These are phyloP conservation scores for Drosophila navojoa DNA, from an alignment of 1,140 invertebrate genomes.

Conservation along the genomic window DNA sequence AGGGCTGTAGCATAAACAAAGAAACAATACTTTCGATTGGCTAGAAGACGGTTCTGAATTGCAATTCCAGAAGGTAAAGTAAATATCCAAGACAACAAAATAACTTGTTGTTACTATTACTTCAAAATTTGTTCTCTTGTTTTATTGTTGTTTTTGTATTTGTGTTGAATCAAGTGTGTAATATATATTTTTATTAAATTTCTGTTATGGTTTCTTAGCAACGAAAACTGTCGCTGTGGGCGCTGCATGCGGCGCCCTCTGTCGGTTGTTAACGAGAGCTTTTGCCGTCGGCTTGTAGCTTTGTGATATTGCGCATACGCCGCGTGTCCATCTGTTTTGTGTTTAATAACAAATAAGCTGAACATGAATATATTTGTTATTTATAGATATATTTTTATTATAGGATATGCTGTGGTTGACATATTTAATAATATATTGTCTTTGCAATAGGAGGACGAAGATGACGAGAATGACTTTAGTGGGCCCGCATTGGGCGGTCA, in stretches of 20 bases:
- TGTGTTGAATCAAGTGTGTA: background rate
- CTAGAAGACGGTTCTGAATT: slow-evolving; percentile 26
- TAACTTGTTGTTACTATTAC: background rate
- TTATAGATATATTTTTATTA: slow-evolving; percentile 22
- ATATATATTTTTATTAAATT: background rate
- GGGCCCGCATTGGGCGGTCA: slow-evolving; percentile 81
- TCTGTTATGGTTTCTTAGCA: slow-evolving; percentile 8
- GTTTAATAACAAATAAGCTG: slow-evolving; percentile 25
- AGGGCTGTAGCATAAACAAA: background rate
- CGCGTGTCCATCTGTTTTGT: slow-evolving; percentile 42
- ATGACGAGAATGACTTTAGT: slow-evolving; percentile 82
- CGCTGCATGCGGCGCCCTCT: slow-evolving; percentile 30
- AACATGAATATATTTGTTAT: background rate
- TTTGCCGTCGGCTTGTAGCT: slow-evolving; percentile 32
- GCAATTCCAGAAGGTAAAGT: slow-evolving; percentile 40
- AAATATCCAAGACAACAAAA: background rate
- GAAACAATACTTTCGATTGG: slow-evolving; percentile 2
- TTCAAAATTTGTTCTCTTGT: background rate
- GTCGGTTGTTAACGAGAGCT: slow-evolving; percentile 36
- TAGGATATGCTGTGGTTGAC: background rate
- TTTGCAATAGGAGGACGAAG: slow-evolving; percentile 43
- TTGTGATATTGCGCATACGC: slow-evolving; percentile 59
- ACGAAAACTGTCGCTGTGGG: slow-evolving; percentile 6
- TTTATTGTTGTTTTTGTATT: slow-evolving; percentile 7
- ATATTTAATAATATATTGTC: background rate